A percentile compares a stretch with the other conserved stretches of the same genome.
Conservation (phyloP, 2,797 vertebrate species). For the Melanotaenia pygmaea region DNA sequence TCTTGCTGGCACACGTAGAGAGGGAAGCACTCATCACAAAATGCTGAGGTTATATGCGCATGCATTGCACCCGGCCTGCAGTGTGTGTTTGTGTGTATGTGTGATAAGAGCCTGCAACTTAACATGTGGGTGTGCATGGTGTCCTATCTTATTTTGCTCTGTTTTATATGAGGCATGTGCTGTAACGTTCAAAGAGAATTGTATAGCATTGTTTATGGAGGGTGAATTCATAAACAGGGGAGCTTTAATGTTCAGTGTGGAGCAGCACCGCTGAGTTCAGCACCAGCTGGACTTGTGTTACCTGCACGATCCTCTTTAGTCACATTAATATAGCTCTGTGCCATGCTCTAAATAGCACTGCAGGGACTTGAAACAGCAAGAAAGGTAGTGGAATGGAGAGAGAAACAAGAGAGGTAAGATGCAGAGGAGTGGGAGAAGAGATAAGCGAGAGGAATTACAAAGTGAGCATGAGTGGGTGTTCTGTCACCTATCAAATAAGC, state of each 20-base stretch:
- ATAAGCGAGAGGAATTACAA: constrained; percentile 73
- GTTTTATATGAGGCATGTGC: constrained; percentile 59
- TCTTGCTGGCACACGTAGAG: constrained; percentile 57
- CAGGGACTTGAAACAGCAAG: constrained; percentile 52
- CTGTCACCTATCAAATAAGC: constrained; percentile 65
- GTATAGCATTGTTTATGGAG: constrained; percentile 72
- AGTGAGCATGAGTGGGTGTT: constrained; percentile 69
- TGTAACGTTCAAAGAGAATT: constrained; percentile 77
- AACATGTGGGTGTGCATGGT: constrained; percentile 24
- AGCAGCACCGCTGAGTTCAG: constrained; percentile 31
- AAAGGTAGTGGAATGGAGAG: constrained; percentile 25
- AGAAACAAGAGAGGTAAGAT: constrained; percentile 52
- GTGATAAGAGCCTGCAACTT: constrained; percentile 25
- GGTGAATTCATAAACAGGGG: constrained; percentile 68
- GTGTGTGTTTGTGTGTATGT: constrained; percentile 35
- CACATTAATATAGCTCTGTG: constrained; percentile 66
- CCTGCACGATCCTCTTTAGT: constrained; percentile 70
- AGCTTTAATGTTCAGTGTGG: constrained; percentile 53
- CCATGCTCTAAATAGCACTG: constrained; percentile 59
- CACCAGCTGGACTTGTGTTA: constrained; percentile 72
- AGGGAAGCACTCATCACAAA: constrained; percentile 59
- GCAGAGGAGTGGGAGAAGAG: constrained; percentile 68
- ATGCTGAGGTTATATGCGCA: constrained; percentile 38
- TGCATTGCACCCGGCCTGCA: constrained; percentile 29
- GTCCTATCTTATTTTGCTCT: constrained; percentile 66